Evolutionary conservation across 2,888 invertebrate genomes (phyloP).

Genomic region (Sinhomidia bicolor): DNA sequence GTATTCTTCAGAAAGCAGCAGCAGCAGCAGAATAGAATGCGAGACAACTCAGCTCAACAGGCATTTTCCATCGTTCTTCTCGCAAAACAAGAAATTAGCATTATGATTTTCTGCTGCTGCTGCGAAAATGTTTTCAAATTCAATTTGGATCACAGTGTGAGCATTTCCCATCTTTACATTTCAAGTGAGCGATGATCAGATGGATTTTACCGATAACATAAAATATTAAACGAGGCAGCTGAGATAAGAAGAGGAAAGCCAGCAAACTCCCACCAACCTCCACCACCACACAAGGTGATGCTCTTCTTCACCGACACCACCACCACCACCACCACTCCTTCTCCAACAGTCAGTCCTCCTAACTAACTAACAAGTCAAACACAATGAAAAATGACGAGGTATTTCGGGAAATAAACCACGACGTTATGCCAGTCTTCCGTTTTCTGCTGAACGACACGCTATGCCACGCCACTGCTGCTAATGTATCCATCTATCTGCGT

Average conservation of each 20-base stretch:
- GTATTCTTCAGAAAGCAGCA: slow-evolving; percentile 13
- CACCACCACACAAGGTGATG: slow-evolving; percentile 42
- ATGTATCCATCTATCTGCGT: too few species aligned
- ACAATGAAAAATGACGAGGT: slow-evolving; percentile 53
- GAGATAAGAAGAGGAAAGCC: slow-evolving; percentile 21
- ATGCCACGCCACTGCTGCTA: too few species aligned
- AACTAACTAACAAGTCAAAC: slow-evolving; percentile 19
- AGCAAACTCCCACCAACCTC: too few species aligned
- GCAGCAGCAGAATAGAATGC: too few species aligned
- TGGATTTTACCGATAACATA: slow-evolving; percentile 34
- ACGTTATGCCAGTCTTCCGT: slow-evolving; percentile 1
- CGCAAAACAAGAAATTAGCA: slow-evolving; percentile 8
- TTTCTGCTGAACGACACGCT: slow-evolving; percentile 27
- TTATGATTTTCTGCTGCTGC: background rate
- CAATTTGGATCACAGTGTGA: background rate
- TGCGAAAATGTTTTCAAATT: slow-evolving; percentile 17
- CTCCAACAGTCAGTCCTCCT: too few species aligned
- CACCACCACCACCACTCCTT: too few species aligned
- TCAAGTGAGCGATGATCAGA: background rate
- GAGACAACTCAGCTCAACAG: too few species aligned
- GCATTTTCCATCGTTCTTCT: background rate
- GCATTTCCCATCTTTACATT: too few species aligned
- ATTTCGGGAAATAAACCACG: background rate
- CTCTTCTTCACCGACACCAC: too few species aligned
- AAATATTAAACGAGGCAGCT: slow-evolving; percentile 40